Base-by-base conservation (phyloP, 2,113 vertebrate genomes). In the Alligator sinensis region DNA sequence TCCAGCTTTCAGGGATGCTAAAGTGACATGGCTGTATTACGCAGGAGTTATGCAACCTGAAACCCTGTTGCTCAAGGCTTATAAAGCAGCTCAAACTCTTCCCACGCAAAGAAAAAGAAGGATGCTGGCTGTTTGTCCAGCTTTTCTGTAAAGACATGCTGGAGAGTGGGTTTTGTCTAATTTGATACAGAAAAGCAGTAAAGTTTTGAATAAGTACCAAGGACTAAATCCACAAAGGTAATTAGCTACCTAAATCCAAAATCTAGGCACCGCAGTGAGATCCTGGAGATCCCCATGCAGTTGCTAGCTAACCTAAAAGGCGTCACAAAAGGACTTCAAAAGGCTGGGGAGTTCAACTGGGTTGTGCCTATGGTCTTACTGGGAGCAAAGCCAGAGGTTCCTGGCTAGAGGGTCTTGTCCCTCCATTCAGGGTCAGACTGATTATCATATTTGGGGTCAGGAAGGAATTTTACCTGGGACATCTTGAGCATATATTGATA, bases 221-320 rank as follows among this genome's bases (percentile, higher is more conserved):
- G 62, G 25, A 63, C 21, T 38, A 54, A 77, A 82, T 80, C 64
- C 79, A 24, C 55, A 34, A 27, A 92, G 78, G 55, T 57, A 80
- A 62, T 85, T 74, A 80, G 74, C n/a, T 27, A 61, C 63, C 19
- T 58, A 10, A 19, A 47, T 47, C 47, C 47, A 47, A 47, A 47
- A 47, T 66, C 34, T 11, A 61, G 64, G 58, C 80, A 58, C 47
- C 55, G 55, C 47, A 47, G 47, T 80, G 38, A 88, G 85, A 89
- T 91, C 75, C 83, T 84, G 38, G 1, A 22, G 85, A n/a, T 95
- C 66, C 76, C 83, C 81, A 59, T 58, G 79, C 11, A 89, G 74
- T 77, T 92, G 70, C 91, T 96, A 93, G 92, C 91, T 92, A 91
- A 95, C 83, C 59, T 92, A 84, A 47, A 47, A 47, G 47, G 7